Conservation (phyloP, 2,113 vertebrate genomes). For the Neotoma lepida region DNA sequence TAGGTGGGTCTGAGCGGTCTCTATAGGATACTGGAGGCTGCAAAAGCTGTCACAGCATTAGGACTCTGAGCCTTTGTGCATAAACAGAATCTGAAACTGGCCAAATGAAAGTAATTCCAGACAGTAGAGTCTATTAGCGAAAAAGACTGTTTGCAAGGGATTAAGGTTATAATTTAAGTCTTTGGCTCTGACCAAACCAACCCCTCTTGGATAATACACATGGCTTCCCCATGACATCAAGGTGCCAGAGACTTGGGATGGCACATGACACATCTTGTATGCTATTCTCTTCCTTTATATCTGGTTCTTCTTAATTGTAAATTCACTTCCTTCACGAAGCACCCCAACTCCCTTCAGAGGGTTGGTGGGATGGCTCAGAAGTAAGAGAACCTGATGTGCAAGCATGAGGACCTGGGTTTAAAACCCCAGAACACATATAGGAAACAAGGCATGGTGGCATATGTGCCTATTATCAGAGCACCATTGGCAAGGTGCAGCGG, state of each 20-base stretch:
- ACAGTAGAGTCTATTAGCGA: neutral
- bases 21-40: accelerated
- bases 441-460: neutral
- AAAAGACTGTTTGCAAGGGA: neutral
- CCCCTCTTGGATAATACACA: neutral
- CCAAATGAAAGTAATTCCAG: neutral
- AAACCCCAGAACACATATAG: neutral
- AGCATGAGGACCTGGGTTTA: neutral
- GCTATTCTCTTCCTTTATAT: neutral
- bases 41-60: neutral
- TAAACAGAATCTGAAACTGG: neutral
- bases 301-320: neutral
- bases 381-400: neutral
- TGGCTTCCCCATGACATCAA: neutral
- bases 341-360: neutral
- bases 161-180: neutral
- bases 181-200: neutral
- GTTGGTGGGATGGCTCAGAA: neutral
- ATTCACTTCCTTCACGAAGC: neutral
- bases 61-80: neutral
- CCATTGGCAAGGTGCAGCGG: neutral
- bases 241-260: neutral
- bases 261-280: neutral
- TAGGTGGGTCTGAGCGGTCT: neutral
- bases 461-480: neutral